phyloP scores from a whole-genome alignment of 2,113 vertebrate genomes.

The Chiloscyllium plagiosum region DNA sequence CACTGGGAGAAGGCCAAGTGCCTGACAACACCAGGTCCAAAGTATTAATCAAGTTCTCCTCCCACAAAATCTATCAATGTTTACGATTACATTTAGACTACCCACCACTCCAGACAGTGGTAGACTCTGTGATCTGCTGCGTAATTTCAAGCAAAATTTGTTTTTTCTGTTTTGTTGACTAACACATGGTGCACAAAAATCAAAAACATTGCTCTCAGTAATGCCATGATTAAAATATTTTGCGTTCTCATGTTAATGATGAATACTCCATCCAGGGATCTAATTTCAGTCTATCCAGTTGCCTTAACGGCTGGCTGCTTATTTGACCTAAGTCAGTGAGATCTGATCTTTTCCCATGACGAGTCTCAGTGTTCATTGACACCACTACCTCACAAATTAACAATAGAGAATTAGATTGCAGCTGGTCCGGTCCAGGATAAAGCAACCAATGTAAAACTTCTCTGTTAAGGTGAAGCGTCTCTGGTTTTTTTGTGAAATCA shows the following conservation, averaged over 20 bases:
- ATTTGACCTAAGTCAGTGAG: background rate
- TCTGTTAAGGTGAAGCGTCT: background rate
- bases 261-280: too few relatives aligned
- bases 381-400: background rate
- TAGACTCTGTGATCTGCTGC: background rate
- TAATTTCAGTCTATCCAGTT: too few relatives aligned
- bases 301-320: too few relatives aligned
- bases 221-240: too few relatives aligned
- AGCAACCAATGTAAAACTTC: background rate
- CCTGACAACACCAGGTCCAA: too few relatives aligned
- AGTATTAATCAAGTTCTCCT: too few relatives aligned
- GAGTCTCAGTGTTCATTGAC: background rate
- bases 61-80: too few relatives aligned
- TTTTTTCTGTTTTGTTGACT: background rate
- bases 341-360: background rate
- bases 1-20: too few relatives aligned
- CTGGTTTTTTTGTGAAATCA: background rate
- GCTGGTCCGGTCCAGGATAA: background rate
- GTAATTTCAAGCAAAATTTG: background rate
- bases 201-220: too few relatives aligned
- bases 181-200: background rate
- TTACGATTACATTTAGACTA: background rate
- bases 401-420: background rate
- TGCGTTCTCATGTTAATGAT: too few relatives aligned
- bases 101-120: too few relatives aligned